Conservation (phyloP, 2,113 vertebrate genomes). For the Theristicus caerulescens region DNA sequence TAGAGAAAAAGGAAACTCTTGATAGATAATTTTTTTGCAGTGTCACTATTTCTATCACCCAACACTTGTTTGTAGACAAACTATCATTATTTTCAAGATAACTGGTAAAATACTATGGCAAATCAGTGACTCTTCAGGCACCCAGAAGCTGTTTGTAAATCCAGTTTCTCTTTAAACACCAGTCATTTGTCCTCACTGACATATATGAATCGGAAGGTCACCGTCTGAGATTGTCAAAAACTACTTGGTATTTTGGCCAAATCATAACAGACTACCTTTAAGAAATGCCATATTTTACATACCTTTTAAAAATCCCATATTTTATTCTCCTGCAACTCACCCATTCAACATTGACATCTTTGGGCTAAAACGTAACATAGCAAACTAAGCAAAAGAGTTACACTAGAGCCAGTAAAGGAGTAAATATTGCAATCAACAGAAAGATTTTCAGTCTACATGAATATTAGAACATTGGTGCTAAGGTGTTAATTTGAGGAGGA, state of each 20-base stretch:
- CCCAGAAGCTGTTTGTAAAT: not conserved
- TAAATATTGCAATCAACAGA: not conserved
- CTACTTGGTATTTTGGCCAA: not conserved
- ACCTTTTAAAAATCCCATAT: not conserved
- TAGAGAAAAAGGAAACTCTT: not conserved
- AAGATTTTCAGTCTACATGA: not conserved
- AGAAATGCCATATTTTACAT: not conserved
- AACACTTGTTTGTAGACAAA: not conserved
- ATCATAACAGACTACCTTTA: not conserved
- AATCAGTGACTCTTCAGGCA: not conserved
- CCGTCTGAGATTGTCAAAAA: not conserved
- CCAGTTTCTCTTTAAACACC: not conserved
- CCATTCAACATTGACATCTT: not conserved
- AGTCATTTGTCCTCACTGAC: not conserved
- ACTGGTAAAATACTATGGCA: not conserved
- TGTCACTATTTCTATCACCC: not conserved
- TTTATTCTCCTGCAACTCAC: not conserved
- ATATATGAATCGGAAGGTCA: not conserved
- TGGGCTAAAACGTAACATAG: not conserved
- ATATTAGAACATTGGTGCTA: not conserved
- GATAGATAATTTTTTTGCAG: not conserved
- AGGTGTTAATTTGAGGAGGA: not conserved
- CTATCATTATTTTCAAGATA: not conserved
- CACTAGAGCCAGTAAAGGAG: not conserved
- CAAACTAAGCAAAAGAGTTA: not conserved